phyloP scores from a whole-genome alignment of 2,797 vertebrate species.

The Lepus townsendii region DNA sequence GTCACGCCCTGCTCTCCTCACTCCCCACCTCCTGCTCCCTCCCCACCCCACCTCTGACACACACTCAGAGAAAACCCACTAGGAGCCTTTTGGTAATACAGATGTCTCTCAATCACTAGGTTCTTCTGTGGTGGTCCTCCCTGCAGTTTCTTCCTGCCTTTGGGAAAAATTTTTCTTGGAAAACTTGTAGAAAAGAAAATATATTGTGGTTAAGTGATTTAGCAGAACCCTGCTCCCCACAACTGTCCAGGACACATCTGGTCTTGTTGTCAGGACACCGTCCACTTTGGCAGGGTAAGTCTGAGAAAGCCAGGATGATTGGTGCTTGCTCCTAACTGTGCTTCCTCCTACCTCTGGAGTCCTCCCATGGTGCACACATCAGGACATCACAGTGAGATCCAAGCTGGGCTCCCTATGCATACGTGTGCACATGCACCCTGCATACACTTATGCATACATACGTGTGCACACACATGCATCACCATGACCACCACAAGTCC shows the following conservation, averaged over 20 bases:
- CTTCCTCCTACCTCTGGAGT: background rate
- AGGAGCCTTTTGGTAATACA: background rate
- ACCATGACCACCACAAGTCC: background rate
- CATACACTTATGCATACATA: background rate
- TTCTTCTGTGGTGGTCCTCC: background rate
- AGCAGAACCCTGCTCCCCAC: background rate
- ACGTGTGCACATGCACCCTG: background rate
- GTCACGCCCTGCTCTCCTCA: too few species aligned
- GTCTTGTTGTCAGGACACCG: background rate
- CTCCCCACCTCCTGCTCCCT: too few species aligned
- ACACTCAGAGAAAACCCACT: background rate
- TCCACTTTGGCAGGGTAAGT: background rate
- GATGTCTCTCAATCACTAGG: background rate
- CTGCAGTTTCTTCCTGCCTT: background rate
- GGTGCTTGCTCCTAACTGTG: background rate
- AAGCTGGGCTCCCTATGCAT: background rate
- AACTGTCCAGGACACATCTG: background rate
- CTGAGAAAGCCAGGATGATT: background rate
- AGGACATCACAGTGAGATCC: background rate
- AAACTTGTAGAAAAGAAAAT: constrained; percentile 45
- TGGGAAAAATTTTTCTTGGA: background rate
- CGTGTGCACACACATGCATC: background rate
- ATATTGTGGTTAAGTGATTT: background rate
- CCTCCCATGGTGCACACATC: background rate
- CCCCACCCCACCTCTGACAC: too few species aligned